Base-by-base conservation (phyloP, 2,888 invertebrate genomes). In the Disparrhopalites patrizii region DNA sequence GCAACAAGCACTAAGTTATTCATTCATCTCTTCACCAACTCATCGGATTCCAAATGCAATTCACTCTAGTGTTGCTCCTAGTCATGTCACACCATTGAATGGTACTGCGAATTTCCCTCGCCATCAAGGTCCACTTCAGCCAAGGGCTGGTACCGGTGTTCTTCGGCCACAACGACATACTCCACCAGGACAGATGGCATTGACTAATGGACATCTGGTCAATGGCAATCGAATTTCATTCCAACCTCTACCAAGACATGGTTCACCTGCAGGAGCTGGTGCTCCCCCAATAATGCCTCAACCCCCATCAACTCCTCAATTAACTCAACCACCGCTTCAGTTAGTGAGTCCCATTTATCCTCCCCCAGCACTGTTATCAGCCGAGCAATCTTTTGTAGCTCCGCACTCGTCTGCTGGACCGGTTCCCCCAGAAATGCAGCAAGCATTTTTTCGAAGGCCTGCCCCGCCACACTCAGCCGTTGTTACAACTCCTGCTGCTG, bases 171-270 rank as follows among this genome's bases (percentile, higher is more conserved):
- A 27, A 40, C 36, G 63, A 36, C 55, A 23, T 31, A 54, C 33
- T 30, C 50, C 50, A 28, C 55, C 54, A 4, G 63, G 63, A 3
- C 55, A 55, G 13, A 56, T 63, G 56, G 63, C 63, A 38, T 30
- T 63, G 7, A 15, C 68, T 58, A 70, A 69, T 57, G 70, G 70
- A 43, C 67, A 68, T 62, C 65, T 69, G 58, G 71, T 66, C 23
- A 73, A 73, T 56, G 72, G 72, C 51, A 73, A 70, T 68, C 67
- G 73, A 38, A 65, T 73, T 66, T 66, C 73, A 40, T 73, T 68
- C 63, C 61, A 63, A 55, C 47, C 40, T 15, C 18, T 36, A 25
- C 38, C 18, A 38, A 25, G 56, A 31, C 55, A 56, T 47, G 28
- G 40, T 30, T 33, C 25, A 8, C 54, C 70, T 66, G 55, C 69